These are phyloP conservation scores for Thinocorus orbignyianus DNA, from an alignment of 2,113 vertebrate species.

Conservation along the genomic window DNA sequence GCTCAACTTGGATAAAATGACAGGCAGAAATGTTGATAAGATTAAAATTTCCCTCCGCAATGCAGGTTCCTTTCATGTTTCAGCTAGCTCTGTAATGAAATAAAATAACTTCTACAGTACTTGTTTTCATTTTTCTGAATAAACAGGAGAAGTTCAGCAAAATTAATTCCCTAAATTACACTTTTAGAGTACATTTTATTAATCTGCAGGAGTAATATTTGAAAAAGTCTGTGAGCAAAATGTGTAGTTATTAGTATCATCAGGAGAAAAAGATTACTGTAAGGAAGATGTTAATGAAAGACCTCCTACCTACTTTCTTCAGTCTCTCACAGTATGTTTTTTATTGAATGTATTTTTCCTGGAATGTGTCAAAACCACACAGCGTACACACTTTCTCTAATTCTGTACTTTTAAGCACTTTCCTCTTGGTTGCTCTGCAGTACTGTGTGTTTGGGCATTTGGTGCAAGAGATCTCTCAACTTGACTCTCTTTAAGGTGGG, in stretches of 20 bases:
- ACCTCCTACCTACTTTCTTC: neutral
- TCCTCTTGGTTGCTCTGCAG: neutral
- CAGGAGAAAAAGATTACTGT: conserved; percentile 24
- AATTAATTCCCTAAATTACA: conserved; percentile 49
- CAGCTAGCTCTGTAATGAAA: conserved; percentile 34
- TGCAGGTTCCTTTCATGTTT: conserved; percentile 53
- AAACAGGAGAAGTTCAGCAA: conserved; percentile 52
- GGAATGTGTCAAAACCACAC: neutral
- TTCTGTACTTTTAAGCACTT: neutral
- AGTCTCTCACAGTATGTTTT: neutral
- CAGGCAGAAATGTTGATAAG: conserved; percentile 65
- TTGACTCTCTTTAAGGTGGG: conserved; percentile 78
- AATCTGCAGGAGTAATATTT: conserved; percentile 39
- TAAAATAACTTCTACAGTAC: conserved; percentile 43
- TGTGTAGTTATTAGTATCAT: conserved; percentile 11
- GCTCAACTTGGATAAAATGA: conserved; percentile 60
- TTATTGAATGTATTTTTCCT: neutral
- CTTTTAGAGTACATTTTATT: conserved; percentile 46
- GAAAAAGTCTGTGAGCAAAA: conserved; percentile 34
- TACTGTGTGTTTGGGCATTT: neutral
- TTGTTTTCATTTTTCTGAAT: conserved; percentile 52
- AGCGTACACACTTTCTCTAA: neutral
- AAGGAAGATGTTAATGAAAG: conserved; percentile 21
- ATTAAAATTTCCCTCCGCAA: conserved; percentile 56
- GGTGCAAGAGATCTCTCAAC: neutral